These are phyloP conservation scores for Oreochromis tanganicae DNA, from an alignment of 2,113 vertebrate genomes.

Conservation along the genomic window DNA sequence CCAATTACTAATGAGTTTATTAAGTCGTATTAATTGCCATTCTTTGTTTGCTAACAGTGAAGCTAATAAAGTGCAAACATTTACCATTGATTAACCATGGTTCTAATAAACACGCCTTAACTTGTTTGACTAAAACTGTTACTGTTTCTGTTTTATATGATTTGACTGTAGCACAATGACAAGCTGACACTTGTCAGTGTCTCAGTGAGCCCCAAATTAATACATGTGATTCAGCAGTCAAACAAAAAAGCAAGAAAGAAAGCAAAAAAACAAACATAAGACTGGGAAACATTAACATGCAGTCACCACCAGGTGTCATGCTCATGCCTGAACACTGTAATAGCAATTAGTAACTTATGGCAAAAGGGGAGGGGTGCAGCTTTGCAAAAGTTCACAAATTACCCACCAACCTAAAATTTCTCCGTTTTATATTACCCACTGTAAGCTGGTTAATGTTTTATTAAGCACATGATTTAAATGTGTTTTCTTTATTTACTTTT, in stretches of 20 bases:
- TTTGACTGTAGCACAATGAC: neutral
- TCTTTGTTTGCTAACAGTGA: neutral
- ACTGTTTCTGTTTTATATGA: neutral
- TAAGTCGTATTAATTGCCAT: neutral
- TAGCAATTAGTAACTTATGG: neutral
- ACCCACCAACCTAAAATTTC: neutral
- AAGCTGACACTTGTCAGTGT: neutral
- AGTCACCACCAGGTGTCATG: slow-evolving; percentile 19
- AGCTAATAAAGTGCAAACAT: neutral
- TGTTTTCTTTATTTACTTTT: neutral
- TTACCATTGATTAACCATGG: neutral
- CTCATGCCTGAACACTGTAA: neutral
- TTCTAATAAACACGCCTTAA: neutral
- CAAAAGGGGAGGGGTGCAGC: neutral
- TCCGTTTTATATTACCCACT: neutral
- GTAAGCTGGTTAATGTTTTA: neutral
- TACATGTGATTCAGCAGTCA: neutral
- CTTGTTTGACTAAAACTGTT: neutral
- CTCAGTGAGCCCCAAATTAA: neutral
- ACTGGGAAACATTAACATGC: neutral
- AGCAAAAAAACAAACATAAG: neutral
- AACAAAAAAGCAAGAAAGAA: neutral
- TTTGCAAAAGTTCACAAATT: neutral
- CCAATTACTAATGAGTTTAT: neutral
- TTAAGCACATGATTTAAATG: neutral